Percentiles rank a stretch among this genome's conserved stretches.
Evolutionary conservation across 2,888 invertebrate genomes (phyloP).

Genomic region (Apodemia mormo): DNA sequence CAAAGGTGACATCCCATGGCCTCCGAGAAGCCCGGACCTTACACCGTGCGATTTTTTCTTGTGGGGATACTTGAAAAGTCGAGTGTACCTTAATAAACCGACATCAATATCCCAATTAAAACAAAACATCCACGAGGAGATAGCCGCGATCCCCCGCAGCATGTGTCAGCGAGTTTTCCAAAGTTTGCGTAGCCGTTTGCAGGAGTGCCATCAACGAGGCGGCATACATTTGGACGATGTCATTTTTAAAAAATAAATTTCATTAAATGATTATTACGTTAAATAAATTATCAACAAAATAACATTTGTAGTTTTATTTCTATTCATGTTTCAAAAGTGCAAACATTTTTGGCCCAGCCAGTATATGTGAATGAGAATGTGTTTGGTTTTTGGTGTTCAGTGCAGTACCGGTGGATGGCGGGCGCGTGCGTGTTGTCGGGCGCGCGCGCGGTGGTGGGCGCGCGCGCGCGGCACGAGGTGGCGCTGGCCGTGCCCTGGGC

Average conservation of each 20-base stretch:
- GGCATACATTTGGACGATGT: background rate
- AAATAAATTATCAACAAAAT: background rate
- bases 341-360: background rate
- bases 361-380: too few species aligned
- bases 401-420: slow-evolving; percentile 58
- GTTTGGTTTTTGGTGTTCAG: slow-evolving; percentile 40
- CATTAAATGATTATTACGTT: background rate
- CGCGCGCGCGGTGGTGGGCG: slow-evolving; percentile 47
- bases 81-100: slow-evolving; percentile 20
- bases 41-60: slow-evolving; percentile 19
- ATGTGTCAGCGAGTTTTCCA: background rate
- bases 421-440: slow-evolving; percentile 45
- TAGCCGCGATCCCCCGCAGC: background rate
- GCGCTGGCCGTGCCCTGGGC: slow-evolving; percentile 56
- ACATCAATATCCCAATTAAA: slow-evolving; percentile 20
- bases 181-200: too few species aligned
- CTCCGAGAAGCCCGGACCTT: slow-evolving; percentile 18
- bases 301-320: background rate
- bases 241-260: background rate
- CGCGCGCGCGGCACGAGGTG: slow-evolving; percentile 50
- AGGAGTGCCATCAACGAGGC: background rate
- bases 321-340: background rate
- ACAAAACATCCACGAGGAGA: slow-evolving; percentile 6
- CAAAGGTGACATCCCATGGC: slow-evolving; percentile 30
- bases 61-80: slow-evolving; percentile 21